Evolutionary conservation across 2,797 vertebrate genomes (phyloP), one percentile per base, ranked within the genome.

Genomic region (Micromesistius poutassou): DNA sequence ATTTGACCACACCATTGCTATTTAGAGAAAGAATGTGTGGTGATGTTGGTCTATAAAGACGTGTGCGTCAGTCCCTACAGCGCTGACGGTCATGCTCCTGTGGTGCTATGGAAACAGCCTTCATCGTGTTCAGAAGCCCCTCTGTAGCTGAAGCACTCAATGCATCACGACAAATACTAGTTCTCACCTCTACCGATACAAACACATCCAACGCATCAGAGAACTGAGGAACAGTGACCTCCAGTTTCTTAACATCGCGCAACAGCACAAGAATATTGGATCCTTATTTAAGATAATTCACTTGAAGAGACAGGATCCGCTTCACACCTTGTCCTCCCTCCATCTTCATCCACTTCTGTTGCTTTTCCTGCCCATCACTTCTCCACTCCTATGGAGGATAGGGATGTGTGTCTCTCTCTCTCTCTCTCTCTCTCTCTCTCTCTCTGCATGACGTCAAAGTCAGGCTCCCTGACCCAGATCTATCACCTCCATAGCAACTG

Each of bases 71-170:
- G 80, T 25, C 8, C 5, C n/a, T n/a, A n/a, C 8, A 8, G 22
- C 55, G 62, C 76, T 46, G 77, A 86, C 85, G 84, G 89, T 88
- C 87, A 89, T 86, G 81, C 87, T 81, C 90, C 84, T 19, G 66
- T 38, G 91, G 93, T 90, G 76, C 93, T 78, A 90, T 88, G 91
- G 93, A 90, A 90, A 93, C 90, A 90, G 91, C 91, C 91, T 93
- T 93, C 91, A 62, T 5, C 55, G 85, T 85, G 85, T 84, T 87
- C 1, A 62, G 55, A 19, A 62, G 55, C 22, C 2, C 22, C 8
- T 25, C 22, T 9, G 22, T 25, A n/a, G 55, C 22, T 1, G n/a
- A 62, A 62, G 55, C 55, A 62, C 22, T n/a, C 5, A 25, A 62
- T 1, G 55, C 62, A 28, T 8, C 55, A 6, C 2, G 55, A 25